Percentiles rank a stretch among this genome's conserved stretches.
These are phyloP conservation scores for Hydra vulgaris DNA, from an alignment of 30 jellyfish, hydroid and myxozoan genomes.

Conservation along the genomic window DNA sequence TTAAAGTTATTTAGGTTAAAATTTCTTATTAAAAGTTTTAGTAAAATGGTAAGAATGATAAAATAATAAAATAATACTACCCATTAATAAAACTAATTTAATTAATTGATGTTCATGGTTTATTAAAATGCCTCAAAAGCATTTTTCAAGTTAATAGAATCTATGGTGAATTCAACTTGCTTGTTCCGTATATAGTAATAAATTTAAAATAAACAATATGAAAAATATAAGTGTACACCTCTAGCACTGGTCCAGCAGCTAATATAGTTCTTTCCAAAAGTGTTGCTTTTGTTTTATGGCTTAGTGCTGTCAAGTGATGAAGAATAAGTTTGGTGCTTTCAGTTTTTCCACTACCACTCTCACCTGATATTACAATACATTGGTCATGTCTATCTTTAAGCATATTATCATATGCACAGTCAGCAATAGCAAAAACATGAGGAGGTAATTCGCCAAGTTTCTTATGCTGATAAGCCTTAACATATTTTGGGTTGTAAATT, in stretches of 20 bases:
- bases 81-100: too few species aligned
- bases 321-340: conserved; percentile 78
- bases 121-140: too few species aligned
- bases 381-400: conserved; percentile 56
- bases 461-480: conserved; percentile 54
- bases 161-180: too few species aligned
- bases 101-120: too few species aligned
- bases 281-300: conserved; percentile 73
- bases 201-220: not conserved
- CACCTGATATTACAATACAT: conserved; percentile 94
- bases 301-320: conserved; percentile 76
- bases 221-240: conserved; percentile 37
- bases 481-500: conserved; percentile 81
- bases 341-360: conserved; percentile 93
- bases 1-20: too few species aligned
- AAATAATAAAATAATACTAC: too few species aligned
- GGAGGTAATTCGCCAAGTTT: conserved; percentile 78
- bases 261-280: conserved; percentile 61
- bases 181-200: too few species aligned
- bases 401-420: conserved; percentile 69
- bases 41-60: too few species aligned
- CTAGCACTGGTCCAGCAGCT: conserved; percentile 95
- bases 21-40: too few species aligned
- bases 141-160: too few species aligned
- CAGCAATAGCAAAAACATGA: conserved; percentile 89